These are phyloP conservation scores for Oncorhynchus gorbuscha DNA, from an alignment of 2,113 vertebrate species.

Conservation along the genomic window DNA sequence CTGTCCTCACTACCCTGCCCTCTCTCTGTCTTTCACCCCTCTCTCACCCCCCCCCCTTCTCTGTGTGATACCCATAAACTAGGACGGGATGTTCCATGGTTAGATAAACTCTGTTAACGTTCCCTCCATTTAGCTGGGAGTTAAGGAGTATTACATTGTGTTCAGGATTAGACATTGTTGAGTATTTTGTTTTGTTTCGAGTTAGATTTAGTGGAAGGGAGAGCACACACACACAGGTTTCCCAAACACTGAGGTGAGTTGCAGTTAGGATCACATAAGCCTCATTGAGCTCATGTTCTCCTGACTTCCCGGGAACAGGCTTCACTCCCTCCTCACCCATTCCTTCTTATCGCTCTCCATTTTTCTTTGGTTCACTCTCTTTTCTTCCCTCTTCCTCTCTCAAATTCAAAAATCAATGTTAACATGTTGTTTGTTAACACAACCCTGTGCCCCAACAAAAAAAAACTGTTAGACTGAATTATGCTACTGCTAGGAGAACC, in stretches of 20 bases:
- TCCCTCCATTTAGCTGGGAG: constrained; percentile 75
- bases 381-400: background rate
- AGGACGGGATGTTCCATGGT: constrained; percentile 80
- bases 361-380: background rate
- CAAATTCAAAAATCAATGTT: background rate
- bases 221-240: constrained; percentile 2
- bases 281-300: background rate
- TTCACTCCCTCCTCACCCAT: background rate
- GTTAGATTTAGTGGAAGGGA: constrained; percentile 47
- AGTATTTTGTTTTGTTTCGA: constrained; percentile 77
- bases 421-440: too few species aligned
- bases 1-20: background rate
- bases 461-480: too few species aligned
- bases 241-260: constrained; percentile 10
- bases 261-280: background rate
- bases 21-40: constrained; percentile 7
- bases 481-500: too few species aligned
- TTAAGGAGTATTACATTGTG: constrained; percentile 79
- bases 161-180: constrained; percentile 75
- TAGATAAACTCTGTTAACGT: constrained; percentile 74
- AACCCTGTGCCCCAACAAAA: too few species aligned
- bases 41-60: background rate
- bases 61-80: constrained; percentile 66
- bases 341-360: background rate
- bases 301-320: background rate